These are phyloP conservation scores for Agrilus biguttatus DNA, from an alignment of 2,888 invertebrate species.

Conservation along the genomic window DNA sequence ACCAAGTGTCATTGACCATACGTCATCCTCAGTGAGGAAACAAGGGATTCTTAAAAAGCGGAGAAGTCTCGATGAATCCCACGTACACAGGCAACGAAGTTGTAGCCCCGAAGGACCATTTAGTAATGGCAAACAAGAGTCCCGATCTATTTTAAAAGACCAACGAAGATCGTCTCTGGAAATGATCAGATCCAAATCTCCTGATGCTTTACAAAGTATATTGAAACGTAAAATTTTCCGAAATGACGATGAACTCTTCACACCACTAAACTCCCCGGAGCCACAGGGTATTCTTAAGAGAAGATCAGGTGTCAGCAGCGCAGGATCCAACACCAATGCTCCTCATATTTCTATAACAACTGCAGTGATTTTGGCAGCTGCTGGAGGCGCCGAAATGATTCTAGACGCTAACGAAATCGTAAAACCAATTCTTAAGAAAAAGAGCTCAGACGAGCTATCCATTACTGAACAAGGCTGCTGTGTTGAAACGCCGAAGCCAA, in stretches of 20 bases:
- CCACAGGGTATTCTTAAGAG: slow-evolving; percentile 65
- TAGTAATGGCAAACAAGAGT: slow-evolving; percentile 35
- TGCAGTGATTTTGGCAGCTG: slow-evolving; percentile 49
- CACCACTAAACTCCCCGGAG: slow-evolving; percentile 43
- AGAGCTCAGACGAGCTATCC: slow-evolving; percentile 43
- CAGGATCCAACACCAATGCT: slow-evolving; percentile 42
- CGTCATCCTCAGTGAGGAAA: slow-evolving; percentile 43
- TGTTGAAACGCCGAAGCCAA: slow-evolving; percentile 51
- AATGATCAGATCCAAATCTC: slow-evolving; percentile 48
- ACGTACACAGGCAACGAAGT: slow-evolving; percentile 51
- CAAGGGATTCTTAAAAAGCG: slow-evolving; percentile 76
- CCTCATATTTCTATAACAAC: slow-evolving; percentile 56
- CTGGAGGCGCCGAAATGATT: slow-evolving; percentile 37
- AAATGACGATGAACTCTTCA: slow-evolving; percentile 44
- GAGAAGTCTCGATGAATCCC: slow-evolving; percentile 66
- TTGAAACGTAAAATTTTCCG: slow-evolving; percentile 54
- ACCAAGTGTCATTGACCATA: slow-evolving; percentile 55
- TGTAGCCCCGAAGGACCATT: slow-evolving; percentile 56
- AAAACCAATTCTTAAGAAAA: slow-evolving; percentile 71
- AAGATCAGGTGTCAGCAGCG: slow-evolving; percentile 51
- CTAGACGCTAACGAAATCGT: slow-evolving; percentile 33
- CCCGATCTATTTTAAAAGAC: slow-evolving; percentile 52
- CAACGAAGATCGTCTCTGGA: slow-evolving; percentile 55
- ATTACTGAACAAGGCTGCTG: slow-evolving; percentile 4
- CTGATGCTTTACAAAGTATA: slow-evolving; percentile 51